Base-by-base conservation (phyloP, 1,140 invertebrate genomes). In the Lordiphosa stackelbergi region DNA sequence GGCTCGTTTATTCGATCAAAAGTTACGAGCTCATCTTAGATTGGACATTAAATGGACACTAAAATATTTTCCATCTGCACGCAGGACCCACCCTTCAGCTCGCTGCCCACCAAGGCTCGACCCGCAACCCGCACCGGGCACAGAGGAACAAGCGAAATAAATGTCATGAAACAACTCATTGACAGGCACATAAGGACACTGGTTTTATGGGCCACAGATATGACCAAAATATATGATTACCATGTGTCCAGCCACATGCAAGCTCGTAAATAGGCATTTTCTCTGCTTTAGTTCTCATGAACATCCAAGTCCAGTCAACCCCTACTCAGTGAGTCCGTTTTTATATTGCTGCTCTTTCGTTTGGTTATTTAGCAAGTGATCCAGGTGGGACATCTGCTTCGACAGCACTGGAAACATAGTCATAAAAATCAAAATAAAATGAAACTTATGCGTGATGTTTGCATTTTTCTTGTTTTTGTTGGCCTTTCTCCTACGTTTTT, bases 201-300 rank as follows among this genome's bases (percentile, higher is more conserved):
- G 85, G 85, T 86, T 86, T 86, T 86, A 86, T 86, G 79, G 71
- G 68, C 85, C 73, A 85, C 69, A 86, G 85, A 86, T 86, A 86
- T 86, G 85, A 86, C 85, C 85, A 86, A 86, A 86, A 86, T 86
- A 86, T 86, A 86, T 86, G 85, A 86, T 86, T 86, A 86, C 85
- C 85, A 85, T 86, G 85, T 86, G 85, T 86, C 85, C 79, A 71
- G 63, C 78, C 69, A 49, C 77, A 83, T 83, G 73, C 69, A 71
- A 77, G 75, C 75, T 86, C 85, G 85, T 86, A 86, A 86, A 86
- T 86, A 86, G 85, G 85, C 85, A 86, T 86, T 86, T 86, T 85
- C 77, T 69, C 60, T 83, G 65, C 65, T 84, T 84, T 77, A 77
- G 68, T 62, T 77, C 60, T 61, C 60, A 47, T 55, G 62, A 55